phyloP scores from a whole-genome alignment of 2,888 invertebrate genomes.

The Oscheius onirici region DNA sequence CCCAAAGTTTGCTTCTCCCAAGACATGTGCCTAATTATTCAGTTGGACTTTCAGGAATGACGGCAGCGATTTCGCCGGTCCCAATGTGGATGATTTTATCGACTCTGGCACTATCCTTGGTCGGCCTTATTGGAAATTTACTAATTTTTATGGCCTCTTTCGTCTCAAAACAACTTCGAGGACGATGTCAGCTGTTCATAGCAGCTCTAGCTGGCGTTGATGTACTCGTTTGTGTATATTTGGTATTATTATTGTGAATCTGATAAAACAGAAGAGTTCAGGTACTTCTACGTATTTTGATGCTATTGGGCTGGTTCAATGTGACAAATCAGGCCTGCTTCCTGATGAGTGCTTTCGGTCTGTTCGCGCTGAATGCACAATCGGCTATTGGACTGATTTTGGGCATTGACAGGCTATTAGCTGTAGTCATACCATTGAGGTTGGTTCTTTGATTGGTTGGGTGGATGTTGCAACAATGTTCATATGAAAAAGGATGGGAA shows the following conservation, averaged over 20 bases:
- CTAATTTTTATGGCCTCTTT: slow-evolving; percentile 45
- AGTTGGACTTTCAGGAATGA: not conserved
- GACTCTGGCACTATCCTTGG: slow-evolving; percentile 42
- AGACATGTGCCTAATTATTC: not conserved
- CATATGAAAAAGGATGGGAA: no score
- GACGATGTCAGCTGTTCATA: slow-evolving; percentile 49
- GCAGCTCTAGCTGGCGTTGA: slow-evolving; percentile 41
- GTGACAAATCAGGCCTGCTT: slow-evolving; percentile 45
- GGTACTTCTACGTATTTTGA: slow-evolving; percentile 48
- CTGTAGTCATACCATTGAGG: slow-evolving; percentile 46
- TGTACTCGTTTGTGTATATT: slow-evolving; percentile 48
- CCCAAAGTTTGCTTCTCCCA: no score
- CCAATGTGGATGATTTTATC: slow-evolving; percentile 47
- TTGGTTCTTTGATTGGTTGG: slow-evolving; percentile 8
- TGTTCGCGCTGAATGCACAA: slow-evolving; percentile 53
- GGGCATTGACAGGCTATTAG: slow-evolving; percentile 49
- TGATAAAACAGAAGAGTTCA: not conserved
- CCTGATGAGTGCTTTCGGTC: slow-evolving; percentile 42
- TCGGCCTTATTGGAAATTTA: slow-evolving; percentile 46
- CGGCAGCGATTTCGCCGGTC: slow-evolving; percentile 20
- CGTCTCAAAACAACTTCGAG: slow-evolving; percentile 39
- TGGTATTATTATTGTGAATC: slow-evolving; percentile 34
- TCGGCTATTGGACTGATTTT: slow-evolving; percentile 50
- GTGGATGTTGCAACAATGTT: not conserved
- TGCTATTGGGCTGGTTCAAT: slow-evolving; percentile 42